Evolutionary conservation across 2,888 invertebrate genomes (phyloP), one percentile per base, ranked within the genome.

Genomic region (Thumatha senex): DNA sequence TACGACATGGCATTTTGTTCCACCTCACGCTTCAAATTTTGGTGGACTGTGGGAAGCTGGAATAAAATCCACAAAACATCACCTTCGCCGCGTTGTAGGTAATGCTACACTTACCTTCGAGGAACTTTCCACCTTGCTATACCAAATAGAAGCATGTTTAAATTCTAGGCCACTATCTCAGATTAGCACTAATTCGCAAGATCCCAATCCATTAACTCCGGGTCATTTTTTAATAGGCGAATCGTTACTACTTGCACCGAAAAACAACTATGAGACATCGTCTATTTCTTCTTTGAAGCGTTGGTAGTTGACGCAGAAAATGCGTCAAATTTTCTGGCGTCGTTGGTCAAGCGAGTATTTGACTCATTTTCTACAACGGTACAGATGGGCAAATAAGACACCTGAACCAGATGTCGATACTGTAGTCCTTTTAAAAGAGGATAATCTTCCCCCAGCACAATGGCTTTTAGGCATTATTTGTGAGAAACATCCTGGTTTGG

Each of bases 21-120:
- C 50, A 29, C 54, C 54, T 8, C 42, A 46, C 8, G 50, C 50
- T 30, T 46, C 50, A 15, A 34, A 50, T 34, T 54, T 54, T n/a
- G n/a, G n/a, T n/a, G n/a, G n/a, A n/a, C n/a, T n/a, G n/a, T n/a
- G n/a, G n/a, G n/a, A n/a, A n/a, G n/a, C n/a, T n/a, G n/a, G n/a
- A n/a, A n/a, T n/a, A n/a, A n/a, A n/a, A n/a, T n/a, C n/a, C n/a
- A n/a, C 33, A 8, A 54, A 50, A 29, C 14, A 35, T 15, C 18
- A 43, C 14, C 35, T 50, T 5, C 34, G 41, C 12, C 36, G 50
- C 29, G 46, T 54, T 8, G 40, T 49, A 10, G 44, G 44, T n/a
- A 33, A 44, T 7, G n/a, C n/a, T n/a, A n/a, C n/a, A n/a, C n/a
- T n/a, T n/a, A n/a, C n/a, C n/a, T n/a, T n/a, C n/a, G n/a, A n/a